Evolutionary conservation across 2,888 invertebrate species (phyloP).

Genomic region (Tenthredo notha): DNA sequence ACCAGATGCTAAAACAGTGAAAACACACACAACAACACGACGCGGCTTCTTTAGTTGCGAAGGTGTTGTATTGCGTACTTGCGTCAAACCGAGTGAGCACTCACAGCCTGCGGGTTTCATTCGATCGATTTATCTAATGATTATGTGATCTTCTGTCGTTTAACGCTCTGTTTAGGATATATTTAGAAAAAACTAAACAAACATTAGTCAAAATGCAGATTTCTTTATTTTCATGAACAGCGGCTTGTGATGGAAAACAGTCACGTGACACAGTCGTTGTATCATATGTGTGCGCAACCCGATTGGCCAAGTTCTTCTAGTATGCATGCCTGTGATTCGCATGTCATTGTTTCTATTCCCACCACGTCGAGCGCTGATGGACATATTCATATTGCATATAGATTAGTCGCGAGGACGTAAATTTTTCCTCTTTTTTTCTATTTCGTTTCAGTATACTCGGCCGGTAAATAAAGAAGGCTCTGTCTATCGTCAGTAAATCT

Average conservation of each 20-base stretch:
- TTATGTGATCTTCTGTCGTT: not conserved
- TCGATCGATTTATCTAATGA: conserved; percentile 11
- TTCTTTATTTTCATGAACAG: not conserved
- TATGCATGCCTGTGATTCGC: not conserved
- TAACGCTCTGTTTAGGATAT: not conserved
- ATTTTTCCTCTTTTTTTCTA: not conserved
- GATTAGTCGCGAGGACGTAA: too few relatives aligned
- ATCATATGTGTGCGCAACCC: not conserved
- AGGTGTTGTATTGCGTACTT: not conserved
- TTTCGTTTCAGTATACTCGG: not conserved
- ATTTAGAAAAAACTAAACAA: not conserved
- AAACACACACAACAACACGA: conserved; percentile 38
- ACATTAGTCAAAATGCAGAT: conserved; percentile 11
- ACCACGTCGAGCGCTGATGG: not conserved
- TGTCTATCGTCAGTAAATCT: not conserved
- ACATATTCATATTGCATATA: too few relatives aligned
- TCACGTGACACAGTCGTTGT: conserved; percentile 6
- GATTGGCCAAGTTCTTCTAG: not conserved
- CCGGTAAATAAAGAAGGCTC: not conserved
- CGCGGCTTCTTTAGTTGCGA: conserved; percentile 8
- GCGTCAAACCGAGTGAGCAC: conserved; percentile 21
- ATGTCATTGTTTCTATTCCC: not conserved
- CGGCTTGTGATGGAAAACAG: not conserved
- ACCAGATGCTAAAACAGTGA: conserved; percentile 44
- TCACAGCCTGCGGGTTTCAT: conserved; percentile 1